Conservation (phyloP, 2,888 invertebrate species). For the Tortricodes alternella region DNA sequence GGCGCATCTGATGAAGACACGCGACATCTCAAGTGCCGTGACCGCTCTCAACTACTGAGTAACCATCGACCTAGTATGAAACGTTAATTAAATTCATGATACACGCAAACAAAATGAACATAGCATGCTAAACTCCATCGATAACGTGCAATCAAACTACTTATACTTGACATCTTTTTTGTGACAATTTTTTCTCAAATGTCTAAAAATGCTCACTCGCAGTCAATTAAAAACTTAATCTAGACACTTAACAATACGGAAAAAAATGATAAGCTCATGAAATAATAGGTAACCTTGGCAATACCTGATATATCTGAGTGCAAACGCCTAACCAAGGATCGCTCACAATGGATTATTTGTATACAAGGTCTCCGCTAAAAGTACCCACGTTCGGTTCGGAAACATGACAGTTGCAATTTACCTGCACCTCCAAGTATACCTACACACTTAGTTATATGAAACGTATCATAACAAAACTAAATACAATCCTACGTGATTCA, state of each 20-base stretch:
- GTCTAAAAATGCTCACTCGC: constrained; percentile 11
- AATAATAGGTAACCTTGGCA: constrained; percentile 21
- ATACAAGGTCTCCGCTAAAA: constrained; percentile 65
- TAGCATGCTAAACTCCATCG: not conserved
- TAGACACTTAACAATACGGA: not conserved
- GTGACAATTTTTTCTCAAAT: not conserved
- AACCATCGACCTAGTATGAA: not conserved
- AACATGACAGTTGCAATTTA: constrained; percentile 59
- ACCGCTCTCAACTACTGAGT: not conserved
- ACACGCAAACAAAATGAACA: not conserved
- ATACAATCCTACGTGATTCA: constrained; percentile 22
- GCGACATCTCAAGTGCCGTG: constrained; percentile 22
- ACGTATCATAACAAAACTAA: constrained; percentile 27
- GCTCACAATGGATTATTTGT: constrained; percentile 62
- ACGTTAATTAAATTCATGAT: not conserved
- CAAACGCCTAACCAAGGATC: constrained; percentile 52
- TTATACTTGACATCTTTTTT: constrained; percentile 7
- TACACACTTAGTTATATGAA: constrained; percentile 32
- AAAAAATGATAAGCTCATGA: constrained; percentile 13
- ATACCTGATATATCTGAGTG: constrained; percentile 28
- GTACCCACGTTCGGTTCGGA: constrained; percentile 65
- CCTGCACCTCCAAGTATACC: constrained; percentile 56
- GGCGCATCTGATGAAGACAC: constrained; percentile 29
- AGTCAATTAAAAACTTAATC: constrained; percentile 25
- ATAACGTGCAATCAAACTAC: constrained; percentile 2